A percentile compares a stretch with the other conserved stretches of the same genome.
Conservation (phyloP, 2,888 invertebrate genomes). For the Emmelina monodactyla region DNA sequence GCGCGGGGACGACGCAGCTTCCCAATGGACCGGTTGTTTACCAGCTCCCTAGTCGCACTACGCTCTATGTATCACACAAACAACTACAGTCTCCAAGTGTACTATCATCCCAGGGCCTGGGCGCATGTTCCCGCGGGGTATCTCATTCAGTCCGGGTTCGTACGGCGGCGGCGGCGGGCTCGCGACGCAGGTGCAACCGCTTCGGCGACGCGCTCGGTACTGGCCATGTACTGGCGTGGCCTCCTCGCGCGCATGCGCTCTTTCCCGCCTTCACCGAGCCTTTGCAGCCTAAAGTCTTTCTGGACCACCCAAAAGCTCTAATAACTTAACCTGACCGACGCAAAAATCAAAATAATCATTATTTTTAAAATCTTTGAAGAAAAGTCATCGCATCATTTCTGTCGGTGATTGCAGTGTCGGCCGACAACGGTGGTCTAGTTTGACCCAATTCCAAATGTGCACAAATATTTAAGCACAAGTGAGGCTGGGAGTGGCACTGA, state of each 20-base stretch:
- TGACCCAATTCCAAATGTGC: slow-evolving; percentile 40
- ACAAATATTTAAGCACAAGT: slow-evolving; percentile 35
- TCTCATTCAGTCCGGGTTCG: slow-evolving; percentile 38
- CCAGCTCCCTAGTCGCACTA: slow-evolving; percentile 22
- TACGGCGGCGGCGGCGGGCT: slow-evolving; percentile 23
- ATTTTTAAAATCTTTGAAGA: not conserved
- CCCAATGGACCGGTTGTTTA: slow-evolving; percentile 54
- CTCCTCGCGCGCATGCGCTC: slow-evolving; percentile 29
- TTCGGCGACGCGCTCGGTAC: slow-evolving; percentile 46
- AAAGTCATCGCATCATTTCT: not conserved
- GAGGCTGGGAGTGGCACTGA: slow-evolving; percentile 40
- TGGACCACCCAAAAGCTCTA: slow-evolving; percentile 1
- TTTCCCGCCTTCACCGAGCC: slow-evolving; percentile 16
- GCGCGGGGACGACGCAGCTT: slow-evolving; percentile 58
- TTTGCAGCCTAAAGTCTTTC: slow-evolving; percentile 4
- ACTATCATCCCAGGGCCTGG: slow-evolving; percentile 1
- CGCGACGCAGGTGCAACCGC: slow-evolving; percentile 27
- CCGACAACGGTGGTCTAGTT: slow-evolving; percentile 23
- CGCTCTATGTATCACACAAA: slow-evolving; percentile 43
- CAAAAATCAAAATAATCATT: not conserved
- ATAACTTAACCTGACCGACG: not conserved
- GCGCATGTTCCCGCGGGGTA: slow-evolving; percentile 31
- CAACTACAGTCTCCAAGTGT: slow-evolving; percentile 37
- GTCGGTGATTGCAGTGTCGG: not conserved
- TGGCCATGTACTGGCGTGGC: slow-evolving; percentile 24